Evolutionary conservation across 1,140 invertebrate genomes (phyloP), one percentile per base, ranked within the genome.

Genomic region (Ceratitis capitata): DNA sequence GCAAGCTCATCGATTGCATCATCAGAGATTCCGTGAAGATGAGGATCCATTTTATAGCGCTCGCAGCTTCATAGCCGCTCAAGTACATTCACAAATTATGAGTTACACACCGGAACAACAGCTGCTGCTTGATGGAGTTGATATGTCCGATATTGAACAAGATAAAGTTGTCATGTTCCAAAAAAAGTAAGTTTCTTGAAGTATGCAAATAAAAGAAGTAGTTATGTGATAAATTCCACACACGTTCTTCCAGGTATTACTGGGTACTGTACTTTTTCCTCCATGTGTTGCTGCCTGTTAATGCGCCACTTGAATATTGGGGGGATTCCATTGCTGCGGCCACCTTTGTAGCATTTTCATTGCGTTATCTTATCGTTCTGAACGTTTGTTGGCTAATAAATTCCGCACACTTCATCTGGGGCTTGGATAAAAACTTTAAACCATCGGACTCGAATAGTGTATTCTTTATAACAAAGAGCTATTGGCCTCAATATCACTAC

Each of bases 161-260:
- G 98, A 99, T 92, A 93, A 94, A n/a, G 94, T 98, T 45, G 95
- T 99, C 3, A 96, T 95, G 94, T 96, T 97, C 82, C 98, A 99
- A 91, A 94, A 95, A 90, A 96, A 92, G 95, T 96, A 92, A 87
- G 69, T 35, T 53, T n/a, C n/a, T n/a, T n/a, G n/a, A n/a, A n/a
- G n/a, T n/a, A n/a, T n/a, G 87, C 5, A 5, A 83, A 39, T 35
- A 14, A 45, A 49, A 32, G 7, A 35, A 84, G 14, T n/a, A 74
- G 2, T 39, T 47, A 26, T 26, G 58, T 78, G 58, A n/a, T 82
- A 26, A n/a, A n/a, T n/a, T n/a, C n/a, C n/a, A n/a, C n/a, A n/a
- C n/a, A n/a, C n/a, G n/a, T n/a, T 6, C 5, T 39, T 45, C 0
- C 86, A 97, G 96, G 86, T 95, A 94, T 85, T 96, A 96, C 88